A percentile compares a stretch with the other conserved stretches of the same genome.
Conservation (phyloP, 2,113 vertebrate genomes). For the Tamias sibiricus region DNA sequence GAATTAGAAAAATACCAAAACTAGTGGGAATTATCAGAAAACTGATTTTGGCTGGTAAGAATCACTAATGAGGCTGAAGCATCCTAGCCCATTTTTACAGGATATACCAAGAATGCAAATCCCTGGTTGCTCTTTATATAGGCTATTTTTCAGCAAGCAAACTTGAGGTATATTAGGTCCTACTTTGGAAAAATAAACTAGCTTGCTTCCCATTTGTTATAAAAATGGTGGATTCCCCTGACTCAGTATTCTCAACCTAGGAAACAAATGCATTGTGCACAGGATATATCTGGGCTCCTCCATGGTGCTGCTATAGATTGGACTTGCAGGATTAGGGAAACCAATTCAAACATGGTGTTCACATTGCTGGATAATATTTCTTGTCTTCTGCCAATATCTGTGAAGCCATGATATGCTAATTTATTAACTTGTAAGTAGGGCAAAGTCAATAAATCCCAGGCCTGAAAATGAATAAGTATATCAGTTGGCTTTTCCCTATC, state of each 20-base stretch:
- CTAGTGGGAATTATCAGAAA: not conserved
- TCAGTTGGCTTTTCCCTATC: not conserved
- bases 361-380: not conserved
- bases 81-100: not conserved
- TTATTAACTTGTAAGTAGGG: not conserved
- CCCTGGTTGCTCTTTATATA: not conserved
- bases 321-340: not conserved
- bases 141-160: not conserved
- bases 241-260: not conserved
- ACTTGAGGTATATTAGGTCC: not conserved
- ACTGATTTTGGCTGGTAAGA: not conserved
- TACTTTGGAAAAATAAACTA: not conserved
- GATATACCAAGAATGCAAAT: not conserved
- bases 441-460: not conserved
- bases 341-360: not conserved
- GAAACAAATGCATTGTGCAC: not conserved
- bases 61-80: not conserved
- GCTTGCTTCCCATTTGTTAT: not conserved
- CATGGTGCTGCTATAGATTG: not conserved
- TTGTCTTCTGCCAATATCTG: not conserved
- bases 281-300: not conserved
- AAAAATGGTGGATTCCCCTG: not conserved
- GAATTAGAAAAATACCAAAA: not conserved
- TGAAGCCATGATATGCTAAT: not conserved
- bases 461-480: not conserved